These are phyloP conservation scores for Lethenteron reissneri DNA, from an alignment of 2,113 vertebrate species.

Conservation along the genomic window DNA sequence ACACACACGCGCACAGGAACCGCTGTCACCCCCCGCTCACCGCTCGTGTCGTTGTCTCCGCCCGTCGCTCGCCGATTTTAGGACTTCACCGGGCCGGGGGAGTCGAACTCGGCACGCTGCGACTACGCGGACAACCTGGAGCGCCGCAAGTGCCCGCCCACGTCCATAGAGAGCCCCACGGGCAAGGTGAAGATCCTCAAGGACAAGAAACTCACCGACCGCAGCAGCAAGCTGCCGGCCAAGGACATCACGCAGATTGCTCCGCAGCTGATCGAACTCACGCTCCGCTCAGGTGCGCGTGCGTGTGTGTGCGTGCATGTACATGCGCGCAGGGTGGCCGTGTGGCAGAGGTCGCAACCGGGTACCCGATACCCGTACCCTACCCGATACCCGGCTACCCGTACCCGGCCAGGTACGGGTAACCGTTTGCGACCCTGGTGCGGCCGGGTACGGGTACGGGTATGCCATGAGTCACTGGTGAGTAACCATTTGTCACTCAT, in stretches of 20 bases:
- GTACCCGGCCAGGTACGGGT: no score
- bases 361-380: no score
- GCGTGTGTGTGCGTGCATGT: neutral
- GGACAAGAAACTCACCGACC: neutral
- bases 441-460: no score
- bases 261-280: neutral
- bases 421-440: no score
- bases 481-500: no score
- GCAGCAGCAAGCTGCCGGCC: neutral
- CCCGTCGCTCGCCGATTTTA: neutral
- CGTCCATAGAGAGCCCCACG: constrained; percentile 1
- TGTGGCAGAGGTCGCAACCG: no score
- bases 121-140: neutral
- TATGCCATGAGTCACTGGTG: no score
- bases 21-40: no score
- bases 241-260: constrained; percentile 5
- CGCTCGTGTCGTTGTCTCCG: no score
- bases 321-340: neutral
- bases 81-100: constrained; percentile 2
- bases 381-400: no score
- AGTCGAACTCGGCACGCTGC: neutral
- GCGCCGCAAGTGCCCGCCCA: neutral
- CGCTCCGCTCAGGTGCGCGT: constrained; percentile 3
- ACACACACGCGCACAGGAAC: no score
- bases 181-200: neutral